phyloP scores from a whole-genome alignment of 2,797 vertebrate genomes.

The Myotis findleyi region DNA sequence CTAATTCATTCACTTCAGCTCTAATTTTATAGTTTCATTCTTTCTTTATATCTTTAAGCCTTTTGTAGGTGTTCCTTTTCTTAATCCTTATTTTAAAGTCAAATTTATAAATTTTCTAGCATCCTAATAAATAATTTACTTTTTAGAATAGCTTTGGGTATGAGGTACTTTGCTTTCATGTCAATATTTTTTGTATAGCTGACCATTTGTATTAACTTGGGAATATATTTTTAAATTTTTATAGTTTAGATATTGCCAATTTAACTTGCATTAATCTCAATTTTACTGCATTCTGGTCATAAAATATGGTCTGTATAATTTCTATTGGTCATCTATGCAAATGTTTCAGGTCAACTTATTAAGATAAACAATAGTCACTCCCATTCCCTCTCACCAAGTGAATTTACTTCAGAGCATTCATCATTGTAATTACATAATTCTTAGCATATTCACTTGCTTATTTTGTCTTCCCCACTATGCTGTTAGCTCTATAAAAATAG shows the following conservation, averaged over 20 bases:
- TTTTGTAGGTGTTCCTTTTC: background rate
- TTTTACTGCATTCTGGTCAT: background rate
- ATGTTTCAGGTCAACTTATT: background rate
- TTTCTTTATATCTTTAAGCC: background rate
- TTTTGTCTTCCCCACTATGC: background rate
- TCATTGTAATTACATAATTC: background rate
- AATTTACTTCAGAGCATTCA: background rate
- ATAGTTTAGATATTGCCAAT: background rate
- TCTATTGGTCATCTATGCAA: slow-evolving; percentile 18
- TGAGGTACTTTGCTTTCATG: background rate
- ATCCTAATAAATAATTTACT: background rate
- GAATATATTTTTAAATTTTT: background rate
- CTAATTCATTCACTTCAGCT: slow-evolving; percentile 3
- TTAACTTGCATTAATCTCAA: background rate
- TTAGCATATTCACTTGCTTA: background rate
- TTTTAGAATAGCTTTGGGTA: background rate
- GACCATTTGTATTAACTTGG: background rate
- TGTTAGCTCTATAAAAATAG: background rate
- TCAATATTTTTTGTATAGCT: background rate
- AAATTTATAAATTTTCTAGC: background rate
- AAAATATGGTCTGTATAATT: background rate
- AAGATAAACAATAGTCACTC: background rate
- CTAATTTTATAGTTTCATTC: background rate
- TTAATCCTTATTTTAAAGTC: background rate
- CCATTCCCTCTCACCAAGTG: background rate